Evolutionary conservation across 2,797 vertebrate species (phyloP), one percentile per base, ranked within the genome.

Genomic region (Anguilla obscura): DNA sequence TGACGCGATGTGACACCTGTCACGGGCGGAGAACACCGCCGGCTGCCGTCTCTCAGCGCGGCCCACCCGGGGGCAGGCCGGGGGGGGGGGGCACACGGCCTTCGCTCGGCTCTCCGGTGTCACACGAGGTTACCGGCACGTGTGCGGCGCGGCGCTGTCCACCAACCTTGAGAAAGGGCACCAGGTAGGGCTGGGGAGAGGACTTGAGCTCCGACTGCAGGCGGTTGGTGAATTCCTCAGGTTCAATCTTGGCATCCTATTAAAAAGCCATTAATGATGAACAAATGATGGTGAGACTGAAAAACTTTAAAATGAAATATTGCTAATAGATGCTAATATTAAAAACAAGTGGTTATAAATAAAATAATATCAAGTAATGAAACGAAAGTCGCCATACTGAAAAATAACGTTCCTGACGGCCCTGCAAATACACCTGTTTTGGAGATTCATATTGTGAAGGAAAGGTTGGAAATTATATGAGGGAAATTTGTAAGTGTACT

Each of bases 161-260:
- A 48, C 84, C 9, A 89, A 97, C 97, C 97, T 97, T 98, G 86
- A 98, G 96, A 93, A 98, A 98, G 93, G 97, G 97, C 90, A 98
- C 97, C 93, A 97, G 96, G 95, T 97, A 97, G 90, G 97, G 97
- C 91, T 98, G 97, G 89, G 97, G 97, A 87, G 97, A 98, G 54
- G 97, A 98, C 92, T 98, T 98, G 40, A 98, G 95, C 92, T 98
- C 97, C 0, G 95, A 95, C 69, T 98, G 96, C 91, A 97, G 95
- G 74, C 96, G 96, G 90, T 94, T 96, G 88, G 97, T 98, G 95
- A 97, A 97, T 93, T 97, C 97, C 93, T 98, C 97, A 0, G 97
- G 96, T 92, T 97, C 97, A 84, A 97, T 97, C 93, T 97, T 97
- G 45, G 96, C 97, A 89, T 98, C 97, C 97, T 98, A 90, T 82